Conservation (phyloP, 92 coral and sea anemone species). For the Montipora capitata region DNA sequence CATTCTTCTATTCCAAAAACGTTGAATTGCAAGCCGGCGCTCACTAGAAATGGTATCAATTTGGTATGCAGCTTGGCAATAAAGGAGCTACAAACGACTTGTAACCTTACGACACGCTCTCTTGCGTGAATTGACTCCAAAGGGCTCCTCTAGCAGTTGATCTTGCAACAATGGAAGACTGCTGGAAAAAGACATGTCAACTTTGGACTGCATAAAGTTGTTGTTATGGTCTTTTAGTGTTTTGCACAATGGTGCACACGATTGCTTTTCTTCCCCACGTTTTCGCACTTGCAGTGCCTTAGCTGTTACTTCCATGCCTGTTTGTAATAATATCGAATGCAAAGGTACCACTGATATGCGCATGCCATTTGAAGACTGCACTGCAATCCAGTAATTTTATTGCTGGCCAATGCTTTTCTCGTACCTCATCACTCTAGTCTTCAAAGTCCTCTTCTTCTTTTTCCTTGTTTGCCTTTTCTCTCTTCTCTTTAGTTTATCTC, state of each 20-base stretch:
- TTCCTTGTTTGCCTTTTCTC: neutral
- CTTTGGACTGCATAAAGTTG: slow-evolving; percentile 18
- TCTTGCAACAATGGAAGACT: slow-evolving; percentile 5
- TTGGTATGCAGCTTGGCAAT: no score
- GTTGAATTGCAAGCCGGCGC: no score
- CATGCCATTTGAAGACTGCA: neutral
- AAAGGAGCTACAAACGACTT: no score
- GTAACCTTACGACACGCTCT: slow-evolving; percentile 12
- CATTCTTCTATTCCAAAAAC: no score
- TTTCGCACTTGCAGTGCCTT: neutral
- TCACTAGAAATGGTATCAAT: no score
- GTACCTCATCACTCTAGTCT: neutral
- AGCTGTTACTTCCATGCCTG: slow-evolving; percentile 2
- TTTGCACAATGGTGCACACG: neutral
- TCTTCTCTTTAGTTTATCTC: neutral
- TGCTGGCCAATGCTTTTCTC: slow-evolving; percentile 22
- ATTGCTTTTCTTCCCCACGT: neutral
- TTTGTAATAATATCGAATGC: no score
- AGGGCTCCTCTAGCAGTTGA: slow-evolving; percentile 9
- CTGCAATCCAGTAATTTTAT: neutral
- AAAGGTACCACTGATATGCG: neutral
- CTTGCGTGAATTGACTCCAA: neutral
- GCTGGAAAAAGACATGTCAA: slow-evolving; percentile 3
- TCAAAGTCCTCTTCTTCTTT: neutral
- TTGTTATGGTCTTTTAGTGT: neutral